Evolutionary conservation across 2,113 vertebrate genomes (phyloP).

Genomic region (Cyanistes caeruleus): DNA sequence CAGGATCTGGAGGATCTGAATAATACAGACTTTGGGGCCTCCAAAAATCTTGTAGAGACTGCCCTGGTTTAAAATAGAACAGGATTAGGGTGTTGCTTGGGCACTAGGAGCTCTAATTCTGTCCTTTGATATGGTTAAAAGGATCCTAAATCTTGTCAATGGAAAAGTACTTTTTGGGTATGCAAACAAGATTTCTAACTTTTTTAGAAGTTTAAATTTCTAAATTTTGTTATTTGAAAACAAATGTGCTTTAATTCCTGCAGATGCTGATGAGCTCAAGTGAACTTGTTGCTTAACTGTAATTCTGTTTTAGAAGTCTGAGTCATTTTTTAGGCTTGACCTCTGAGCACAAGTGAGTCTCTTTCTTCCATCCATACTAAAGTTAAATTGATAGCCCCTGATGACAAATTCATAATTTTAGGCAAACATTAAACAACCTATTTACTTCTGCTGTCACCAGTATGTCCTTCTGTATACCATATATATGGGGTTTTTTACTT

Average conservation of each 20-base stretch:
- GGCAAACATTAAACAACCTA: neutral
- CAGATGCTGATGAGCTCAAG: neutral
- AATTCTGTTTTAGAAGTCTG: neutral
- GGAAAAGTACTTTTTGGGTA: neutral
- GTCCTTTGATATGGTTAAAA: neutral
- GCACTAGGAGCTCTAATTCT: neutral
- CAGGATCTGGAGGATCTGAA: neutral
- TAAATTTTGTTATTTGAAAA: neutral
- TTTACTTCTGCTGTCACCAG: neutral
- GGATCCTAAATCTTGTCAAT: neutral
- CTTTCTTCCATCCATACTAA: neutral
- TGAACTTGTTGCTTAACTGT: neutral
- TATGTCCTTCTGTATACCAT: neutral
- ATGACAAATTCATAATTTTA: neutral
- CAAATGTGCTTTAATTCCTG: neutral
- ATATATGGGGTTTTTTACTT: neutral
- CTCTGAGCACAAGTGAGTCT: neutral
- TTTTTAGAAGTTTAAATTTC: too few species aligned
- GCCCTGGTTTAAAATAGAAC: neutral
- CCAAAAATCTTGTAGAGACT: neutral
- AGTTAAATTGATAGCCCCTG: neutral
- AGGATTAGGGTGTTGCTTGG: neutral
- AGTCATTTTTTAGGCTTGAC: neutral
- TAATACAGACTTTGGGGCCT: neutral
- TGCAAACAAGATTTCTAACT: neutral